A percentile compares a stretch with the other conserved stretches of the same genome.
Evolutionary conservation across 1,140 invertebrate genomes (phyloP).

Genomic region (Leptopilina boulardi): DNA sequence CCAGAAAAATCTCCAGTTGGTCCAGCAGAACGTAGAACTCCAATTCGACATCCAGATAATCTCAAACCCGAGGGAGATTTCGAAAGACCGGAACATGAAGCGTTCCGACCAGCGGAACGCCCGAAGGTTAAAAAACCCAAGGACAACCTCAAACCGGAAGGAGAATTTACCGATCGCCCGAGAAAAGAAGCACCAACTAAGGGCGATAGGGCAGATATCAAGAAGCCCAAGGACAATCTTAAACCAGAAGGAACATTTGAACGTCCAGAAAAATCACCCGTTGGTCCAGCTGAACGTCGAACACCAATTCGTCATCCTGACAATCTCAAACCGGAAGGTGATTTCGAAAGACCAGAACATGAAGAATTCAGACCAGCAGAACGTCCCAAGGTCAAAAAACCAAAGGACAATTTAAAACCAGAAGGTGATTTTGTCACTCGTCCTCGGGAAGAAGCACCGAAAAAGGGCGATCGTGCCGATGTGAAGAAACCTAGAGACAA

Average conservation of each 20-base stretch:
- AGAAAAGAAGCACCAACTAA: slow-evolving; percentile 53
- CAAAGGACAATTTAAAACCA: slow-evolving; percentile 73
- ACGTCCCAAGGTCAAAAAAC: slow-evolving; percentile 73
- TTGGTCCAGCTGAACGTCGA: slow-evolving; percentile 57
- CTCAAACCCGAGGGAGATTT: slow-evolving; percentile 77
- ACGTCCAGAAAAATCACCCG: slow-evolving; percentile 56
- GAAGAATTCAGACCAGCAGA: slow-evolving; percentile 75
- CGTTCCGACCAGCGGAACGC: slow-evolving; percentile 46
- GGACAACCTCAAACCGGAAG: slow-evolving; percentile 78
- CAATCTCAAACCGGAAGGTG: slow-evolving; percentile 78
- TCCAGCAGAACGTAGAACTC: slow-evolving; percentile 64
- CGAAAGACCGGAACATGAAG: neutral
- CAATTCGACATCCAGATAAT: slow-evolving; percentile 74
- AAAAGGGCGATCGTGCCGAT: slow-evolving; percentile 75
- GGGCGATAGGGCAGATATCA: slow-evolving; percentile 52
- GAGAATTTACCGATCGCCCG: slow-evolving; percentile 73
- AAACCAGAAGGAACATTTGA: slow-evolving; percentile 76
- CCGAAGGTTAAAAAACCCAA: slow-evolving; percentile 67
- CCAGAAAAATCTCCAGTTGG: slow-evolving; percentile 60
- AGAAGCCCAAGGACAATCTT: slow-evolving; percentile 75
- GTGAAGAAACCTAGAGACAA: slow-evolving; percentile 74
- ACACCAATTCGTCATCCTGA: slow-evolving; percentile 64
- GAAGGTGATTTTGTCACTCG: slow-evolving; percentile 51
- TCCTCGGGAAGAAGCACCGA: slow-evolving; percentile 72
- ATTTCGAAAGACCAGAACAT: slow-evolving; percentile 71